These are phyloP conservation scores for Caerostris darwini DNA, from an alignment of 1,140 invertebrate genomes.

Conservation along the genomic window DNA sequence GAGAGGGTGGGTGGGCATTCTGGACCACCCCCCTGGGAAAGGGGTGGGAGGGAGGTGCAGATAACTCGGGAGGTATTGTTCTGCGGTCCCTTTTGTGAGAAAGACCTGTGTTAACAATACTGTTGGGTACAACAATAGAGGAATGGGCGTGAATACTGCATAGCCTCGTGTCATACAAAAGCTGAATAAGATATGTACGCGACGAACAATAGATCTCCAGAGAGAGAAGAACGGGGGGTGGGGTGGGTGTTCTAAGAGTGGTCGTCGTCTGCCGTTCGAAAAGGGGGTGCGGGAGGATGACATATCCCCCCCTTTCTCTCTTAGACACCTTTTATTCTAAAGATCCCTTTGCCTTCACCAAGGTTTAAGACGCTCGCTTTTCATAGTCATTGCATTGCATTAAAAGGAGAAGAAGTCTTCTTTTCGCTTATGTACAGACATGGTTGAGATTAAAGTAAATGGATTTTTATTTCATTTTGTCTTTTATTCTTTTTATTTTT, in stretches of 20 bases:
- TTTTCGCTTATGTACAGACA: constrained; percentile 13
- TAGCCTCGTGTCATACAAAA: constrained; percentile 72
- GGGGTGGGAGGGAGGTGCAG: constrained; percentile 24
- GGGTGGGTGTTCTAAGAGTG: constrained; percentile 62
- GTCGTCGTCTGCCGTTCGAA: constrained; percentile 75
- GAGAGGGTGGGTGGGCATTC: too few relatives aligned
- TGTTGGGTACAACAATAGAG: constrained; percentile 74
- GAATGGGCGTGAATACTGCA: constrained; percentile 65
- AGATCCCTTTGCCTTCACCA: constrained; percentile 17
- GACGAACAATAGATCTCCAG: constrained; percentile 62
- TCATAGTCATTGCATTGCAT: constrained; percentile 48
- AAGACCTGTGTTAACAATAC: constrained; percentile 76
- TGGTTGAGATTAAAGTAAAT: constrained; percentile 69
- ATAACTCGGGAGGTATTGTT: constrained; percentile 75
- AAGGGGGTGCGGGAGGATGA: constrained; percentile 48
- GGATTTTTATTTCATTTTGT: constrained; percentile 73
- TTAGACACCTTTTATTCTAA: constrained; percentile 75
- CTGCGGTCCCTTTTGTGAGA: constrained; percentile 63
- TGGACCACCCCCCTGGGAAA: neutral
- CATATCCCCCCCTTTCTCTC: neutral
- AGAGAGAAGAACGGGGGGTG: constrained; percentile 19
- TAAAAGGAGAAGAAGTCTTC: neutral
- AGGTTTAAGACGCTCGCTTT: constrained; percentile 70
- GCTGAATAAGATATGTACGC: constrained; percentile 76
- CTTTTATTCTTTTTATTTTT: neutral